Evolutionary conservation across 2,113 vertebrate genomes (phyloP).

Genomic region (Colius striatus): DNA sequence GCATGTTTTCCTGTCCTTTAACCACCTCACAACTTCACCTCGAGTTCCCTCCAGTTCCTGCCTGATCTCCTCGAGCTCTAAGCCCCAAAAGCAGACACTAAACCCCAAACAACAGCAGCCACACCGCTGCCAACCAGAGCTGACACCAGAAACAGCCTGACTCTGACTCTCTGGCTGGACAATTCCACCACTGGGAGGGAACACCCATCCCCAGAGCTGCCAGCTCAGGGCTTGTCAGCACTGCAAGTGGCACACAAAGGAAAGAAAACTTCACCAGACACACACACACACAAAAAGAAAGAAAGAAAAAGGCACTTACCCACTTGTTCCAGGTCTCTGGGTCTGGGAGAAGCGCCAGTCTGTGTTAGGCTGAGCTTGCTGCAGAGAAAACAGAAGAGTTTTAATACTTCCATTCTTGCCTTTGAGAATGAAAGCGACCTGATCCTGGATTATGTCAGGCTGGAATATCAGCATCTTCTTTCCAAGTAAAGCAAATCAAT

Average conservation of each 20-base stretch:
- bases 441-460: conserved; percentile 59
- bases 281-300: not conserved
- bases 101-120: not conserved
- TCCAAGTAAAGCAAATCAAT: conserved; percentile 49
- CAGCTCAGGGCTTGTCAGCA: not conserved
- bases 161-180: not conserved
- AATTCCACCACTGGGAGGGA: not conserved
- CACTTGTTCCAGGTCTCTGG: conserved; percentile 96
- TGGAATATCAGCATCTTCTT: conserved; percentile 7
- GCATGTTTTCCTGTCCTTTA: not conserved
- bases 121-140: not conserved
- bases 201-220: not conserved
- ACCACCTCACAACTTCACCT: not conserved
- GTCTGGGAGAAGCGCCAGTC: conserved; percentile 98
- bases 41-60: not conserved
- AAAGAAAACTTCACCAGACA: not conserved
- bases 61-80: not conserved
- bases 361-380: conserved; percentile 96
- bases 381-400: conserved; percentile 77
- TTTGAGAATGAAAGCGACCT: conserved; percentile 8
- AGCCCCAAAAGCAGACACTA: not conserved
- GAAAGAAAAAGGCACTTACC: conserved; percentile 82
- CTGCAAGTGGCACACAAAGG: not conserved
- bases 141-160: not conserved
- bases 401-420: conserved; percentile 54